phyloP scores from a whole-genome alignment of 2,113 vertebrate genomes.

The Ammodytes marinus region DNA sequence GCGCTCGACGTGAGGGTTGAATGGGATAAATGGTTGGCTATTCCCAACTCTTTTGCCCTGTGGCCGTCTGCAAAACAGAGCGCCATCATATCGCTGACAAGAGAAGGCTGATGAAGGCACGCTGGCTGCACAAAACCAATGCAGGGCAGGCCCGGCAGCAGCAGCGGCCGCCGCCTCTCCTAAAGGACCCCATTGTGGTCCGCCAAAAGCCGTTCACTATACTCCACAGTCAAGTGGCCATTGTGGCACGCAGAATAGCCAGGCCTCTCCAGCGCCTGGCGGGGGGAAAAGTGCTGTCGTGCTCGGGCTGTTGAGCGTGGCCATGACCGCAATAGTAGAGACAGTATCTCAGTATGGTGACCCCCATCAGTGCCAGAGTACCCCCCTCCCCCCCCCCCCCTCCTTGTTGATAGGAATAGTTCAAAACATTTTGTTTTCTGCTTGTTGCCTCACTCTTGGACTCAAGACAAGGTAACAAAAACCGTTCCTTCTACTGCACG shows the following conservation, averaged over 20 bases:
- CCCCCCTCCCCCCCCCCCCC: slow-evolving; percentile 7
- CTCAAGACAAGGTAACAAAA: too few relatives aligned
- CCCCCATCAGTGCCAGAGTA: slow-evolving; percentile 51
- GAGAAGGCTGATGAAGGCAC: slow-evolving; percentile 58
- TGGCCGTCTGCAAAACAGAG: slow-evolving; percentile 50
- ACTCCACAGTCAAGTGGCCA: slow-evolving; percentile 56
- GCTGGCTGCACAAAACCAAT: slow-evolving; percentile 67
- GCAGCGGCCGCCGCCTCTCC: slow-evolving; percentile 36
- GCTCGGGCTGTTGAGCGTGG: slow-evolving; percentile 25
- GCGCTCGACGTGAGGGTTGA: slow-evolving; percentile 54
- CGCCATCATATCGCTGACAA: slow-evolving; percentile 54
- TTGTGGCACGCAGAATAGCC: slow-evolving; percentile 67
- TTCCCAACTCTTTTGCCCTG: slow-evolving; percentile 50
- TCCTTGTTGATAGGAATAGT: neutral
- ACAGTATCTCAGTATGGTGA: slow-evolving; percentile 63
- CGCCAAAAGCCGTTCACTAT: slow-evolving; percentile 33
- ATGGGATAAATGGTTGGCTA: slow-evolving; percentile 55
- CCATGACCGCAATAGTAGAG: neutral
- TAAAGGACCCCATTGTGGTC: slow-evolving; percentile 61
- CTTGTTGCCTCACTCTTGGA: too few relatives aligned
- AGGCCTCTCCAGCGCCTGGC: slow-evolving; percentile 38
- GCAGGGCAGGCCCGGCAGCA: slow-evolving; percentile 19
- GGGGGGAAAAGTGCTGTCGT: slow-evolving; percentile 28
- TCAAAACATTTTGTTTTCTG: too few relatives aligned
- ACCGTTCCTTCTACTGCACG: too few relatives aligned